phyloP scores from a whole-genome alignment of 1,140 invertebrate genomes.

The Scaptodrosophila lebanonensis region DNA sequence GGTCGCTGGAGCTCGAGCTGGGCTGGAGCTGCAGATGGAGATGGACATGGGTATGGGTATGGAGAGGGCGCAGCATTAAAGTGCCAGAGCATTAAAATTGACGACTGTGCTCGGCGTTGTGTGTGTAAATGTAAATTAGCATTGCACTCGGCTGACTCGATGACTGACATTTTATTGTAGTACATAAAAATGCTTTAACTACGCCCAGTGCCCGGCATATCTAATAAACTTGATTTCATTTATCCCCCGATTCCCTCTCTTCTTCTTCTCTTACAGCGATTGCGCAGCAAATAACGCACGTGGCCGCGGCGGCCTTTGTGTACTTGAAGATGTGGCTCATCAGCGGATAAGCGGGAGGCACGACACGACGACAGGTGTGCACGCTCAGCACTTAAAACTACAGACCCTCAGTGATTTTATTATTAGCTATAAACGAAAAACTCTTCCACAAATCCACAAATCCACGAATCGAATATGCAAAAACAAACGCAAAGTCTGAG shows the following conservation, averaged over 20 bases:
- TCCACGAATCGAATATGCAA: slow-evolving; percentile 22
- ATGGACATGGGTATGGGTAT: too few species aligned
- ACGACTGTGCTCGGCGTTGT: too few species aligned
- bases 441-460: slow-evolving; percentile 29
- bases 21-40: too few species aligned
- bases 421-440: slow-evolving; percentile 2
- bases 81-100: slow-evolving; percentile 2
- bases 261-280: slow-evolving; percentile 63
- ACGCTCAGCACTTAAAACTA: too few species aligned
- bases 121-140: slow-evolving; percentile 61
- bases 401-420: background rate
- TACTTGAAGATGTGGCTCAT: slow-evolving; percentile 62
- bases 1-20: too few species aligned
- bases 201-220: slow-evolving; percentile 18
- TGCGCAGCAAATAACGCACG: slow-evolving; percentile 43
- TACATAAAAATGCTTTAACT: slow-evolving; percentile 40
- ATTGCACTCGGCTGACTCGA: slow-evolving; percentile 33
- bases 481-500: slow-evolving; percentile 60
- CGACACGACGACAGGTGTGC: background rate
- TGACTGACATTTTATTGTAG: slow-evolving; percentile 40
- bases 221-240: slow-evolving; percentile 56
- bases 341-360: slow-evolving; percentile 35
- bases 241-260: slow-evolving; percentile 16
- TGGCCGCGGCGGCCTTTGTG: slow-evolving; percentile 51
- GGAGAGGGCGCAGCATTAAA: slow-evolving; percentile 15